phyloP scores from a whole-genome alignment of 2,113 vertebrate species.

The Dromas ardeola region DNA sequence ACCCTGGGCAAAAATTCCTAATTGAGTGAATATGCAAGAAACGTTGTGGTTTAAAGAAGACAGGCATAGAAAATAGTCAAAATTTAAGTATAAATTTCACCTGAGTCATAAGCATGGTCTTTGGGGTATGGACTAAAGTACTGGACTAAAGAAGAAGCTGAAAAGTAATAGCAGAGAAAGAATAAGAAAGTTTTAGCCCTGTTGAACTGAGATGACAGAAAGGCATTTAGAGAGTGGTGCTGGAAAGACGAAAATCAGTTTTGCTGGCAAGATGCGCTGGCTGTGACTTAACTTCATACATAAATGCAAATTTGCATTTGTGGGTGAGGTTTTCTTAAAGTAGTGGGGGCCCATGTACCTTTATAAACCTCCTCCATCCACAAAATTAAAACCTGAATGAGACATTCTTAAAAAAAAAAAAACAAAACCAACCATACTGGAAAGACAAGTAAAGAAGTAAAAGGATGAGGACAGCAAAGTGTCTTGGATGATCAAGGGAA shows the following conservation, averaged over 20 bases:
- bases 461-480: not conserved
- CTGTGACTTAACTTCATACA: not conserved
- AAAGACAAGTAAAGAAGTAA: not conserved
- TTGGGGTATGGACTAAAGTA: not conserved
- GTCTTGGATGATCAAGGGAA: not conserved
- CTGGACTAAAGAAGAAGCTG: not conserved
- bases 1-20: not conserved
- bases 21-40: not conserved
- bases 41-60: not conserved
- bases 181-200: not conserved
- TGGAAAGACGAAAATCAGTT: not conserved
- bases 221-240: not conserved
- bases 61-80: not conserved
- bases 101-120: not conserved
- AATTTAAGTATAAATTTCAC: not conserved
- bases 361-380: not conserved
- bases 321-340: not conserved
- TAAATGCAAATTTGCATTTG: not conserved
- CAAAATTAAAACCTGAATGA: not conserved
- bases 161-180: not conserved
- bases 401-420: not conserved
- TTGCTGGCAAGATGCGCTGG: not conserved
- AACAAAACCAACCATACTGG: not conserved
- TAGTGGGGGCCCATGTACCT: accelerated
- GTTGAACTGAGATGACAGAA: not conserved